These are phyloP conservation scores for Calidris pugnax DNA, from an alignment of 2,113 vertebrate species.

Conservation along the genomic window DNA sequence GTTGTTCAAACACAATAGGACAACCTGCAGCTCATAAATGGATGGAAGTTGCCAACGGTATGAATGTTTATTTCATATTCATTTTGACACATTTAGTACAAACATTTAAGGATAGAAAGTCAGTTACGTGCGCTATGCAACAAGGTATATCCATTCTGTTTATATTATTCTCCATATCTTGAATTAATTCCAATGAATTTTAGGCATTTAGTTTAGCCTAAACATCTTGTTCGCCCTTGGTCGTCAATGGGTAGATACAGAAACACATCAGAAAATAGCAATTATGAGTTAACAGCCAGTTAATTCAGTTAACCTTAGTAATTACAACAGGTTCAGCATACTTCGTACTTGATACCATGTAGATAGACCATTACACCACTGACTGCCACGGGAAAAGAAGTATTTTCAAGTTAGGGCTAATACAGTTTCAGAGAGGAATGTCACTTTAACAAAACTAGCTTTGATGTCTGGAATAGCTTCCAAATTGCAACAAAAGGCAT, in stretches of 20 bases:
- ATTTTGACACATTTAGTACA: not conserved
- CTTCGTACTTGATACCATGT: not conserved
- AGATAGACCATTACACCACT: not conserved
- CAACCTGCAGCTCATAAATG: not conserved
- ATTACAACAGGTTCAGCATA: not conserved
- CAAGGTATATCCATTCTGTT: not conserved
- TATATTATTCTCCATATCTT: not conserved
- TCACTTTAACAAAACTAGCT: not conserved
- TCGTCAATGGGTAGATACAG: not conserved
- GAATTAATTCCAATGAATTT: not conserved
- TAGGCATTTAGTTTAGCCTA: not conserved
- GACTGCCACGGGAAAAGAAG: not conserved
- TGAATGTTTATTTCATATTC: not conserved
- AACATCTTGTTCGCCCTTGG: not conserved
- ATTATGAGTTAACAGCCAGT: not conserved
- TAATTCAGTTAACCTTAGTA: not conserved
- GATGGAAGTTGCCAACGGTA: not conserved
- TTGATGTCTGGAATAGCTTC: not conserved
- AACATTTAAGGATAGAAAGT: not conserved
- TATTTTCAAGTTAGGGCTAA: not conserved
- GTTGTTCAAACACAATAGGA: not conserved
- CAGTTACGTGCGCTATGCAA: not conserved
- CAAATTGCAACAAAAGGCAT: not conserved
- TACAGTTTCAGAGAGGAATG: not conserved
- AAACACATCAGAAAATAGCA: not conserved